These are phyloP conservation scores for Agrotis clavis DNA, from an alignment of 2,888 invertebrate genomes.

Conservation along the genomic window DNA sequence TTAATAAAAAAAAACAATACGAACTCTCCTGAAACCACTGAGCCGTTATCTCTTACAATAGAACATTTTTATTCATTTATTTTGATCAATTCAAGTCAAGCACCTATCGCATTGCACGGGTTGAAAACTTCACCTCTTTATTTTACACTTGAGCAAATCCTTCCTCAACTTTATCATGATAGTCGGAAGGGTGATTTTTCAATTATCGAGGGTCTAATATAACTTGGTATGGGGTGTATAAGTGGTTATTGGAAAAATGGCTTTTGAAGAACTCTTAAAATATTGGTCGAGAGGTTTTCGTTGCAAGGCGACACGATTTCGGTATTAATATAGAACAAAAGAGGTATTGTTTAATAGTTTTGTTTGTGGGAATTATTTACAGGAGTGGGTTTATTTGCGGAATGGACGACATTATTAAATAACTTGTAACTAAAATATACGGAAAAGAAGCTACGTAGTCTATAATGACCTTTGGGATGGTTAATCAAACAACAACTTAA, in stretches of 20 bases:
- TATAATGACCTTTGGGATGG: too few species aligned
- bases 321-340: slow-evolving; percentile 78
- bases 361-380: slow-evolving; percentile 70
- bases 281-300: slow-evolving; percentile 76
- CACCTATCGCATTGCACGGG: slow-evolving; percentile 83
- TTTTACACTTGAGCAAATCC: slow-evolving; percentile 18
- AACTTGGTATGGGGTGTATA: slow-evolving; percentile 74
- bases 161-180: slow-evolving; percentile 48
- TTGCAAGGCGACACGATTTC: slow-evolving; percentile 74
- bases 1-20: slow-evolving; percentile 83
- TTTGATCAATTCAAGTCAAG: slow-evolving; percentile 87
- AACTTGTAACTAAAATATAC: not conserved
- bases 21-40: slow-evolving; percentile 81
- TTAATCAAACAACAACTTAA: too few species aligned
- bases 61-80: slow-evolving; percentile 83
- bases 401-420: slow-evolving; percentile 11
- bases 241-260: slow-evolving; percentile 87
- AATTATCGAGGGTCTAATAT: slow-evolving; percentile 5
- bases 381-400: slow-evolving; percentile 43
- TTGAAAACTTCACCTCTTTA: slow-evolving; percentile 64
- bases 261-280: slow-evolving; percentile 82
- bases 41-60: slow-evolving; percentile 82
- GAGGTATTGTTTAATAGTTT: slow-evolving; percentile 67
- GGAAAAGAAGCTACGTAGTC: too few species aligned
- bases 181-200: slow-evolving; percentile 59